Conservation (phyloP, 2,113 vertebrate genomes). For the Acinonyx jubatus region DNA sequence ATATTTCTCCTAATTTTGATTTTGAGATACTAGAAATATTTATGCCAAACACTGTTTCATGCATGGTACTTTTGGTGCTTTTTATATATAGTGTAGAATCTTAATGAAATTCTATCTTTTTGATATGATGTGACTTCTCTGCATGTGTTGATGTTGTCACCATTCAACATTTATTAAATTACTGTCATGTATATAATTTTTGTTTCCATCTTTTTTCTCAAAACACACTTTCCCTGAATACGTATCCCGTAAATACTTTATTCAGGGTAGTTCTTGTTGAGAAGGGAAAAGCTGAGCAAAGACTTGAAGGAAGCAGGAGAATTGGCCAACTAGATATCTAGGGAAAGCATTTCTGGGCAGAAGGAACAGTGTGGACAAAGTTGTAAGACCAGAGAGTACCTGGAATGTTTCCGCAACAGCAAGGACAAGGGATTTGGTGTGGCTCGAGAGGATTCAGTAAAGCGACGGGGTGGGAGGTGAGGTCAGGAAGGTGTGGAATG, state of each 20-base stretch:
- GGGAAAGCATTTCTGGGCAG: not conserved
- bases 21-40: not conserved
- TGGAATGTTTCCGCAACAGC: not conserved
- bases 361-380: not conserved
- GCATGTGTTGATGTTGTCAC: not conserved
- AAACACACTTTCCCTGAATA: not conserved
- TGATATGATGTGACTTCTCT: not conserved
- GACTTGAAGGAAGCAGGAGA: not conserved
- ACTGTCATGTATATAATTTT: not conserved
- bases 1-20: not conserved
- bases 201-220: not conserved
- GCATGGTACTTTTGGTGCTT: not conserved
- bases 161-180: not conserved
- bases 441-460: not conserved
- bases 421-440: not conserved
- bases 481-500: too few species aligned
- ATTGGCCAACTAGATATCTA: not conserved
- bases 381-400: not conserved
- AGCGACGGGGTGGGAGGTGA: not conserved
- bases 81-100: not conserved
- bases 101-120: not conserved
- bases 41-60: not conserved
- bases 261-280: not conserved
- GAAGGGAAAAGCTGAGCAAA: not conserved
- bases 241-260: not conserved